A percentile compares a stretch with the other conserved stretches of the same genome.
Evolutionary conservation across 2,888 invertebrate species (phyloP).

Genomic region (Corythucha ciliata): DNA sequence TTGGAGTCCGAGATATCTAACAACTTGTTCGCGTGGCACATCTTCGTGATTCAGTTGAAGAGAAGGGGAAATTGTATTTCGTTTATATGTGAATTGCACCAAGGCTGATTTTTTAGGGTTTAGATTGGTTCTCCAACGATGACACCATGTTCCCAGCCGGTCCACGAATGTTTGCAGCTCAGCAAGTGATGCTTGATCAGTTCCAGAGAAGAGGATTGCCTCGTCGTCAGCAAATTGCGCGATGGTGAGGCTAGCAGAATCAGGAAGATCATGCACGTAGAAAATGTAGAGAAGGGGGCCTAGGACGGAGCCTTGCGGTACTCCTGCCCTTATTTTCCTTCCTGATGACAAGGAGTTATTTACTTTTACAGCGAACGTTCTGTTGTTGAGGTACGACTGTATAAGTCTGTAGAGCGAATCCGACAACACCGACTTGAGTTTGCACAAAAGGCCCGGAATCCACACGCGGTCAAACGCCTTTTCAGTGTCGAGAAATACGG

Average conservation of each 20-base stretch:
- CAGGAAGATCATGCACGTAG: constrained; percentile 9
- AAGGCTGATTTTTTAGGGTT: constrained; percentile 7
- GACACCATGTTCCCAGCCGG: neutral
- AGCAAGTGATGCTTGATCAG: neutral
- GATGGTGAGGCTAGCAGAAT: neutral
- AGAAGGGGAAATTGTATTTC: neutral
- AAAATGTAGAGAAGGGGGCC: constrained; percentile 14
- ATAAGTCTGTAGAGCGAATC: constrained; percentile 12
- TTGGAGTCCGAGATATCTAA: constrained; percentile 7
- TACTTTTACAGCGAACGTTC: constrained; percentile 11
- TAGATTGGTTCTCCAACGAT: constrained; percentile 6
- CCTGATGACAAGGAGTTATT: neutral
- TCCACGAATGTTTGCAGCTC: constrained; percentile 1
- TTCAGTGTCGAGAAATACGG: constrained; percentile 9
- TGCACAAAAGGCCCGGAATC: constrained; percentile 1
- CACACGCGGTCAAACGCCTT: constrained; percentile 7
- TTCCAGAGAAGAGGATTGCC: neutral
- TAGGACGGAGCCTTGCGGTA: constrained; percentile 19
- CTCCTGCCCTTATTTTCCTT: constrained; percentile 8
- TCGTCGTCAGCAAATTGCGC: constrained; percentile 12
- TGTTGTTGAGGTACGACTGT: constrained; percentile 14
- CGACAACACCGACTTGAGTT: neutral
- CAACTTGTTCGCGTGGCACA: no score
- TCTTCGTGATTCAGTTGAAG: no score
- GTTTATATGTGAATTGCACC: constrained; percentile 12